Conservation (phyloP, 2,888 invertebrate genomes). For the Bimastos eiseni region DNA sequence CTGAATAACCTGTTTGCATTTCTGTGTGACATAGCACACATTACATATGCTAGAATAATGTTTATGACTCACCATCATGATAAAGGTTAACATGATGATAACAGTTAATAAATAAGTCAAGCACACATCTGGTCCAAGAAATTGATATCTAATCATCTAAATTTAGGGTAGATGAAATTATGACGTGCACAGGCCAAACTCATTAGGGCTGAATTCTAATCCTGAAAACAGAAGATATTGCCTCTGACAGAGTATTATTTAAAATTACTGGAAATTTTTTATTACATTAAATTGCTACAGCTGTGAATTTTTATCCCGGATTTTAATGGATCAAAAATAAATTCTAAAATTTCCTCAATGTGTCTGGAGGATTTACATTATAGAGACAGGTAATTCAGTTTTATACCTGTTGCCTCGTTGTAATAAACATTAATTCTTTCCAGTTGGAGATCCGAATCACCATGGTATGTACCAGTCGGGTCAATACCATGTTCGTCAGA, state of each 20-base stretch:
- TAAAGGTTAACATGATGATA: too few relatives aligned
- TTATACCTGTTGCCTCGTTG: slow-evolving; percentile 73
- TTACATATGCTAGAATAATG: too few relatives aligned
- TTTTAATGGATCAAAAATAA: not conserved
- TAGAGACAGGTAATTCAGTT: not conserved
- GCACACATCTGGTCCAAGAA: not conserved
- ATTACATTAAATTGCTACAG: not conserved
- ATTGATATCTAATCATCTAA: not conserved
- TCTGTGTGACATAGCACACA: too few relatives aligned
- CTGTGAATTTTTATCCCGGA: not conserved
- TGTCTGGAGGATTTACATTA: not conserved
- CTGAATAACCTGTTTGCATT: too few relatives aligned
- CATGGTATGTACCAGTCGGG: slow-evolving; percentile 53
- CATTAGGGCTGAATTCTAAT: not conserved
- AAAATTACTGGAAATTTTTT: not conserved
- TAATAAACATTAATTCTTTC: slow-evolving; percentile 76
- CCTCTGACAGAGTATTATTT: not conserved
- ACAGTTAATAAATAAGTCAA: not conserved
- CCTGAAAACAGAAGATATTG: not conserved
- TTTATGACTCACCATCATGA: too few relatives aligned
- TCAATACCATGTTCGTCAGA: slow-evolving; percentile 58
- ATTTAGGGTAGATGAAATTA: not conserved
- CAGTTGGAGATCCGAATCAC: slow-evolving; percentile 49
- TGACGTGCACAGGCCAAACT: not conserved
- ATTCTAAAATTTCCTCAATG: not conserved